Base-by-base conservation (phyloP, 1,140 invertebrate species). In the Nasonia vitripennis region DNA sequence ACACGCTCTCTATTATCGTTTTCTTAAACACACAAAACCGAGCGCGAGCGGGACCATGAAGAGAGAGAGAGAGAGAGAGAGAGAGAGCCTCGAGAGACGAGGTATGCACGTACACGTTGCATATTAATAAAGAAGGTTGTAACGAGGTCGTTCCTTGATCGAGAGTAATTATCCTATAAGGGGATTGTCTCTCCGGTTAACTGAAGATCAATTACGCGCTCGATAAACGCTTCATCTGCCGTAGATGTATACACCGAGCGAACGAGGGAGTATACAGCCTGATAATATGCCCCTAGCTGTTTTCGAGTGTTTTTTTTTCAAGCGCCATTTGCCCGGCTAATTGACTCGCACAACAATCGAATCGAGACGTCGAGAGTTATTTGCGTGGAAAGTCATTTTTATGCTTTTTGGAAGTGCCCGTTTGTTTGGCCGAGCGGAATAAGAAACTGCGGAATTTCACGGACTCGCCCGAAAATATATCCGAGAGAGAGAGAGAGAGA, bases 81-180 rank as follows among this genome's bases (percentile, higher is more conserved):
- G 1, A 11, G 48, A 2, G 41, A 48, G 20, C 17, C 74, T 74
- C 37, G 17, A 45, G 74, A n/a, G 37, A 17, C 23, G 31, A 27
- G 12, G 11, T 51, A 12, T 79, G 27, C 55, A 41, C 31, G 34
- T 79, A 31, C 55, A 41, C 31, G 34, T 74, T 23, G 80, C 70
- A 83, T 75, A 83, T 83, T 77, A 27, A 77, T 83, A 77, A 83
- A 83, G 78, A 80, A 78, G 62, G 75, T 70, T 84, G 17, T 34
- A 31, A 68, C 83, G 83, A 78, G 83, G 83, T 78, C 83, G 83
- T 78, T 70, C n/a, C 75, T 83, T 77, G 81, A 83, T 83, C 81
- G 81, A 83, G 48, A 37, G 71, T 83, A 74, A 77, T 83, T 77
- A 83, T 41, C 81, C 73, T 77, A 67, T 75, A 83, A 83, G 71